Evolutionary conservation across 1,140 invertebrate species (phyloP), one percentile per base, ranked within the genome.

Genomic region (Sinella curviseta): DNA sequence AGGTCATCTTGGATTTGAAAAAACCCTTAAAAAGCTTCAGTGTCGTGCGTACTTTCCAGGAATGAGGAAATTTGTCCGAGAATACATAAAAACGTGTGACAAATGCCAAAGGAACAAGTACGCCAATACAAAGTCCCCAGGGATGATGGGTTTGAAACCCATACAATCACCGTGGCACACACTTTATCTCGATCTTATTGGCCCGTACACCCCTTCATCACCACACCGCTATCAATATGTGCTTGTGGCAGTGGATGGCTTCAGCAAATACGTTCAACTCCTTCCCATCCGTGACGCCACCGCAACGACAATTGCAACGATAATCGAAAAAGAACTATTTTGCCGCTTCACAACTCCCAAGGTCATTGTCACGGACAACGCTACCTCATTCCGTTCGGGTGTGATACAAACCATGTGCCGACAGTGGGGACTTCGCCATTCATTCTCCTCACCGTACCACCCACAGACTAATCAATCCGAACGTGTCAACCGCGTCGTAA

Each of bases 161-260:
- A n/a, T n/a, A n/a, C n/a, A n/a, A n/a, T n/a, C n/a, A n/a, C n/a
- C n/a, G n/a, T n/a, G n/a, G n/a, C n/a, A n/a, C n/a, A n/a, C n/a
- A n/a, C n/a, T n/a, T n/a, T 87, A 90, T 81, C 79, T 90, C 0
- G 89, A 90, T 83, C 84, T 90, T 0, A 83, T 88, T 16, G 85
- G 83, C 8, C 83, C 83, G 26, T 74, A 81, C 0, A 39, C 77
- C 14, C 57, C 0, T 14, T 76, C 79, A 30, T 14, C 48, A 24
- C 36, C 34, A 14, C 79, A 78, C 8, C 1, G 76, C 0, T 35
- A 54, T 26, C 79, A 83, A 74, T 85, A 83, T 81, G 79, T 86
- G 31, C 35, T 87, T 4, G 84, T 87, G 12, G 76, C 85, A 84
- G 85, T 77, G 86, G 83, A 89, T 80, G 76, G 85, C 24, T 86